phyloP scores from a whole-genome alignment of 2,888 invertebrate species.

The Eledone cirrhosa region DNA sequence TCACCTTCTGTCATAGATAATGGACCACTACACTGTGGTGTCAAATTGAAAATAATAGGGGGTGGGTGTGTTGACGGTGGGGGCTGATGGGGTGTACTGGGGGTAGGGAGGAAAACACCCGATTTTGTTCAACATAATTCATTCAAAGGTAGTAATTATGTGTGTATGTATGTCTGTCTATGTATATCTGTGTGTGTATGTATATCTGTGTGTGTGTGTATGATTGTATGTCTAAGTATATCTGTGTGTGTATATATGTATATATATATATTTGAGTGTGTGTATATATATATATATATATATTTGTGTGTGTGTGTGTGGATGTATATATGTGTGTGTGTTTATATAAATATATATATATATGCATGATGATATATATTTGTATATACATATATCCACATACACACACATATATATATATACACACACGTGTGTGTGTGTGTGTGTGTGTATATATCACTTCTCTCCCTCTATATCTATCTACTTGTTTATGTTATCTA shows the following conservation, averaged over 20 bases:
- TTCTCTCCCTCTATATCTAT: no score
- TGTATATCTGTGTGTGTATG: background rate
- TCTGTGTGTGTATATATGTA: background rate
- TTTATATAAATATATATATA: slow-evolving; percentile 2
- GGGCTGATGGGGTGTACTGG: no score
- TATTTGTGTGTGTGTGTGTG: background rate
- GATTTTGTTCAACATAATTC: no score
- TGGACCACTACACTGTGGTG: no score
- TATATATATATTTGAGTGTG: background rate
- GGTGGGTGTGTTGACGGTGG: no score
- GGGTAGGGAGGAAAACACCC: no score
- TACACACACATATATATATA: background rate
- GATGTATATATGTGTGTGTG: background rate
- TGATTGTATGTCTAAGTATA: background rate
- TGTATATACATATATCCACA: background rate
- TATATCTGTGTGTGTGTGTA: background rate
- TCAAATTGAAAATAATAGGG: no score
- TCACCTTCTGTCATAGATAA: no score
- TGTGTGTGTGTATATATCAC: no score
- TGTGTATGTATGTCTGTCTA: background rate
- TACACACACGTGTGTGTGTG: no score
- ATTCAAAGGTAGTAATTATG: background rate
- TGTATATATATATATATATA: background rate
- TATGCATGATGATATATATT: no score
- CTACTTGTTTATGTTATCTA: no score